Evolutionary conservation across 2,113 vertebrate genomes (phyloP).

Genomic region (Alaudala cheleensis): DNA sequence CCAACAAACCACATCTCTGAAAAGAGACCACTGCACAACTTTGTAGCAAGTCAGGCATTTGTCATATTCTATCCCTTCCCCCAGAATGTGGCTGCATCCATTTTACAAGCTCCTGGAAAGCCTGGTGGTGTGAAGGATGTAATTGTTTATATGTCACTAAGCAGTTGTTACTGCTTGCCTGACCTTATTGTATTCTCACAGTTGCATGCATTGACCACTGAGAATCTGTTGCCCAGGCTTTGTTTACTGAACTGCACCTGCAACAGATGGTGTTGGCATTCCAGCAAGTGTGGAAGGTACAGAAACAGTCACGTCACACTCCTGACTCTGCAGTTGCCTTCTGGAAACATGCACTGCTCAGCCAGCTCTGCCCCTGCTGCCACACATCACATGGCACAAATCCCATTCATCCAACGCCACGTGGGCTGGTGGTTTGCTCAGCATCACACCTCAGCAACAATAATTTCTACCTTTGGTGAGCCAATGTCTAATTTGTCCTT

Average conservation of each 20-base stretch:
- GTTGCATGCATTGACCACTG: neutral
- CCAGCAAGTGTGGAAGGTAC: neutral
- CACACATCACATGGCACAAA: neutral
- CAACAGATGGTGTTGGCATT: neutral
- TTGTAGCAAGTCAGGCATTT: neutral
- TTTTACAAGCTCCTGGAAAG: neutral
- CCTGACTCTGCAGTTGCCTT: neutral
- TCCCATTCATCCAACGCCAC: neutral
- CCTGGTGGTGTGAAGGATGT: neutral
- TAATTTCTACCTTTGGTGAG: neutral
- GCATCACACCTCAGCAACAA: neutral
- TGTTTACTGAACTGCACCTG: constrained; percentile 9
- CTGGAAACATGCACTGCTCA: neutral
- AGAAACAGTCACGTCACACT: neutral
- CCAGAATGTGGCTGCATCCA: neutral
- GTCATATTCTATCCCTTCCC: neutral
- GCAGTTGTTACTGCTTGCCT: neutral
- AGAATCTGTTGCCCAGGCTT: neutral
- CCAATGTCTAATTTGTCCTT: neutral
- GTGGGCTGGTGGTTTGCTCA: neutral
- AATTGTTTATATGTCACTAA: neutral
- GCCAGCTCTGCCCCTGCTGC: neutral
- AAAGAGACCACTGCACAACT: neutral
- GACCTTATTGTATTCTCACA: neutral
- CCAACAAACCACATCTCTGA: neutral